Evolutionary conservation across 2,113 vertebrate species (phyloP).

Genomic region (Ascaphus truei): DNA sequence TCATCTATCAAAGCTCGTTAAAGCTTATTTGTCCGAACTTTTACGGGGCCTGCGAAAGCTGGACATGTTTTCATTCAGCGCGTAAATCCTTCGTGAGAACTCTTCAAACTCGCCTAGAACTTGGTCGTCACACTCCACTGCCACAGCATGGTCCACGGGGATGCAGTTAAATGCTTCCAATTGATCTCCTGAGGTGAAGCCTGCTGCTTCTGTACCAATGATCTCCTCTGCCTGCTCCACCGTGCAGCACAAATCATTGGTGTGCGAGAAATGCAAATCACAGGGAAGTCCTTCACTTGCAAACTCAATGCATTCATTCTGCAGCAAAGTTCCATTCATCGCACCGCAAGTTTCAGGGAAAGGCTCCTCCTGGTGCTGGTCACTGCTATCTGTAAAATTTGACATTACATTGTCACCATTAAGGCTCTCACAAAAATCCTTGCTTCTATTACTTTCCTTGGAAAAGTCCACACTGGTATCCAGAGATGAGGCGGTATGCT

Average conservation of each 20-base stretch:
- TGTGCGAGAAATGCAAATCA: not conserved
- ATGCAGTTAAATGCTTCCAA: conserved; percentile 85
- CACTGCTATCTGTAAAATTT: not conserved
- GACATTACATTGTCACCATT: conserved; percentile 25
- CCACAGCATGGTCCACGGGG: conserved; percentile 89
- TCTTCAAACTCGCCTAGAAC: conserved; percentile 95
- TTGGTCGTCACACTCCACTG: conserved; percentile 93
- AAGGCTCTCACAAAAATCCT: conserved; percentile 40
- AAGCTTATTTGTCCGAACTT: conserved; percentile 82
- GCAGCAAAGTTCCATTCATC: conserved; percentile 51
- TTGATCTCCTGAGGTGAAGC: conserved; percentile 66
- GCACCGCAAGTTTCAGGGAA: conserved; percentile 41
- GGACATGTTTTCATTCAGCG: conserved; percentile 89
- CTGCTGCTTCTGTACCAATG: conserved; percentile 86
- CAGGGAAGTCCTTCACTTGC: not conserved
- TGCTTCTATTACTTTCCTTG: conserved; percentile 50
- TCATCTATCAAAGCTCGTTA: not conserved
- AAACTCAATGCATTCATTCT: conserved; percentile 34
- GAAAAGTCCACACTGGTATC: conserved; percentile 66
- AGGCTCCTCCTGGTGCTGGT: conserved; percentile 29
- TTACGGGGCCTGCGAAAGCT: conserved; percentile 90
- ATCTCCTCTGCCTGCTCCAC: conserved; percentile 95
- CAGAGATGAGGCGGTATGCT: conserved; percentile 65
- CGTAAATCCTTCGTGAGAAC: conserved; percentile 93
- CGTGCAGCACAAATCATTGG: conserved; percentile 63